These are phyloP conservation scores for Agriopis aurantiaria DNA, from an alignment of 2,888 invertebrate species.

Conservation along the genomic window DNA sequence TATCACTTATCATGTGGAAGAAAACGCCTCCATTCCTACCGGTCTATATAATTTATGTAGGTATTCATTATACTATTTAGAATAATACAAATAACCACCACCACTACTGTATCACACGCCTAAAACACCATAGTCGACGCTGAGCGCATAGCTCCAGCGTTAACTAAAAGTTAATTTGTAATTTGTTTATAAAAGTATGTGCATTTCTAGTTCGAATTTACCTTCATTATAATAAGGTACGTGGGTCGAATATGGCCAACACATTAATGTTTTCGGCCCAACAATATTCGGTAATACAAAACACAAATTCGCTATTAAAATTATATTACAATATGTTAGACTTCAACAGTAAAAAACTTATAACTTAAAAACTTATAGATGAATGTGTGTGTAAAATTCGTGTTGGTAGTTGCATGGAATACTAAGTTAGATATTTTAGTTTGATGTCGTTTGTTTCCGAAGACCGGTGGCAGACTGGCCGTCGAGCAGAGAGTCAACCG, in stretches of 20 bases:
- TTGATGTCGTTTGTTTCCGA: conserved; percentile 30
- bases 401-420: conserved; percentile 5
- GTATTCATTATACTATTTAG: background rate
- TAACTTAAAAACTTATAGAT: too few relatives aligned
- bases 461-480: conserved; percentile 36
- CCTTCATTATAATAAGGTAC: conserved; percentile 21
- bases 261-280: conserved; percentile 13
- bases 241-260: conserved; percentile 31
- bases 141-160: background rate
- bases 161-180: background rate
- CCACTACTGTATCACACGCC: background rate
- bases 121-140: background rate
- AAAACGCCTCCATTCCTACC: background rate
- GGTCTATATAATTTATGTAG: background rate
- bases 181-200: background rate
- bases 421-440: conserved; percentile 6
- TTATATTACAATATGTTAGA: background rate
- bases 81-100: background rate
- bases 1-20: background rate
- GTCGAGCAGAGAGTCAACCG: conserved; percentile 33
- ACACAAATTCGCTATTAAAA: too few relatives aligned
- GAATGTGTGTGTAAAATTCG: conserved; percentile 1
- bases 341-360: background rate
- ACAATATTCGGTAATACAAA: background rate
- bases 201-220: background rate